Base-by-base conservation (phyloP, 1,140 invertebrate species). In the Drosophila leontia region DNA sequence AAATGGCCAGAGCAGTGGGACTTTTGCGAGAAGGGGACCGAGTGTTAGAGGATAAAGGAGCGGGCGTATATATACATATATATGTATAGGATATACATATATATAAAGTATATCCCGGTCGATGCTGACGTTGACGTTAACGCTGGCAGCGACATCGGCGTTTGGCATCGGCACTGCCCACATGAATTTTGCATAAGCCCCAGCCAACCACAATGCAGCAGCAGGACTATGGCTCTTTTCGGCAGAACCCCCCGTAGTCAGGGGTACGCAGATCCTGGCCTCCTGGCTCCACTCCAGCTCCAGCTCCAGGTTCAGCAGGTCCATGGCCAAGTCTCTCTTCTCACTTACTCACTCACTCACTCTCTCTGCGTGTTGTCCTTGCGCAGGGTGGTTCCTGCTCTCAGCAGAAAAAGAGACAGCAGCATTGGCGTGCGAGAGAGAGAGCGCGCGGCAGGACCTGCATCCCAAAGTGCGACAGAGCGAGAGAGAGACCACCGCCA, bases 191-290 rank as follows among this genome's bases (percentile, higher is more conserved):
- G 85, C 85, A 88, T 88, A 75, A 88, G 85, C 74, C 77, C 77
- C 81, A 88, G 85, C 84, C 84, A 88, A 88, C 84, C 84, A 88
- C 84, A 88, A 84, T 84, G 85, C 80, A 90, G 83, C 84, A 65
- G 53, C 53, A 56, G 53, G 53, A 84, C 56, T 68, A 44, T 61
- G 60, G 60, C 47, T 55, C 50, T 63, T 63, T 45, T 26, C 35
- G 53, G 53, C 23, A 23, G 23, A 23, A 23, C 23, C 23, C 23
- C 23, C 9, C 35, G 19, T 56, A 39, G 53, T 56, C 35, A 39
- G 35, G 53, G 35, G 19, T 39, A 56, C 37, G 53, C 53, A 56
- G 53, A 56, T 41, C 53, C 53, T 39, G 34, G 17, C 55, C 26
- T 29, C 51, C 41, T 29, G 29, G 41, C 48, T 42, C 39, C 53